Percentiles rank a stretch among this genome's conserved stretches.
These are phyloP conservation scores for Orthonyx spaldingii DNA, from an alignment of 2,113 vertebrate species.

Conservation along the genomic window DNA sequence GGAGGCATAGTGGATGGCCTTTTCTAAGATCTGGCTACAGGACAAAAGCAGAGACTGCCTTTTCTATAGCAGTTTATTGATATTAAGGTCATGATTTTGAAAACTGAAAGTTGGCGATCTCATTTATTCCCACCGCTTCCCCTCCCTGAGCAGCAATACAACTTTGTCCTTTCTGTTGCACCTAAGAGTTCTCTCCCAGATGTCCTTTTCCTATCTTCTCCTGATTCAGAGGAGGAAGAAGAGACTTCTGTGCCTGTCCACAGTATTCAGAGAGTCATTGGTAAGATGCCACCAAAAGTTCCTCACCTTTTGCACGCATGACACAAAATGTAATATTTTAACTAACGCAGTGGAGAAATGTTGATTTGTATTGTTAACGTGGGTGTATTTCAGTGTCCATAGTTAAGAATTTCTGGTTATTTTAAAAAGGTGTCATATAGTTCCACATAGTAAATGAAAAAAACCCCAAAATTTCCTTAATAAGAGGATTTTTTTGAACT, in stretches of 20 bases:
- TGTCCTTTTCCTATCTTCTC: not conserved
- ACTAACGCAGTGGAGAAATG: not conserved
- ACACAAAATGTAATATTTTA: not conserved
- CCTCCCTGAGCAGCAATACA: not conserved
- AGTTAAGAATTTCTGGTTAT: not conserved
- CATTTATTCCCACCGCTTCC: not conserved
- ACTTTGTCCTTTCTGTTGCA: not conserved
- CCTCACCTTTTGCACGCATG: not conserved
- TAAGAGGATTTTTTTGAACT: not conserved
- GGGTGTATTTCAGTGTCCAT: not conserved
- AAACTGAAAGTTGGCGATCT: not conserved
- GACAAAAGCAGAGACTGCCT: not conserved
- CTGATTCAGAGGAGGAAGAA: not conserved
- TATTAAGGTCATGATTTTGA: not conserved
- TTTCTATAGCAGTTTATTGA: not conserved
- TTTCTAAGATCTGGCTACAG: not conserved
- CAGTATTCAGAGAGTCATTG: not conserved
- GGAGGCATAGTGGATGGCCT: not conserved
- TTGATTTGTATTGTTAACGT: not conserved
- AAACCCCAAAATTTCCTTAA: not conserved
- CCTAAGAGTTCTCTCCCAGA: not conserved
- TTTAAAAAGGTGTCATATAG: not conserved
- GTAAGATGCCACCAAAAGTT: not conserved
- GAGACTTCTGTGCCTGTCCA: not conserved
- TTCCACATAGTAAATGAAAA: not conserved